These are phyloP conservation scores for Aphidius gifuensis DNA, from an alignment of 1,140 invertebrate species.

Conservation along the genomic window DNA sequence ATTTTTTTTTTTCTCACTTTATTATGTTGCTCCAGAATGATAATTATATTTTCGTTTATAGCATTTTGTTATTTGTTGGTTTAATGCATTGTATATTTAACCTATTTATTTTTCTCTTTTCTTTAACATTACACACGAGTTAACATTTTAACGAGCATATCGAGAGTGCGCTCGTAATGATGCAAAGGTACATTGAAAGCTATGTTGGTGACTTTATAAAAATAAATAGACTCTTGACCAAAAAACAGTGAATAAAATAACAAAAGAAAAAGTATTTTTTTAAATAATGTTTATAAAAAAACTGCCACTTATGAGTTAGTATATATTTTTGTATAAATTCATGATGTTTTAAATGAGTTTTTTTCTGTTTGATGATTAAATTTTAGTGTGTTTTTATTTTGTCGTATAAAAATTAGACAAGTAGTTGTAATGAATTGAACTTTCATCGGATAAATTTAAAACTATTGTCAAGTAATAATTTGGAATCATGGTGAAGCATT, in stretches of 20 bases:
- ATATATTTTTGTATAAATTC: too few species aligned
- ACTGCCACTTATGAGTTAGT: too few species aligned
- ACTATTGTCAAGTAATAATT: too few species aligned
- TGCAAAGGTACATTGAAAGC: neutral
- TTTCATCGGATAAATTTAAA: too few species aligned
- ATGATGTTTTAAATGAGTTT: too few species aligned
- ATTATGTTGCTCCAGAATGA: neutral
- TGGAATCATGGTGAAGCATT: too few species aligned
- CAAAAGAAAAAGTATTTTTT: neutral
- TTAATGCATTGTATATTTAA: neutral
- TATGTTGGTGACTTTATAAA: neutral
- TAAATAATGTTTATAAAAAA: neutral
- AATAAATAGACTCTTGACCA: neutral
- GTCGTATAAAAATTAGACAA: too few species aligned
- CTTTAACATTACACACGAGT: slow-evolving; percentile 5
- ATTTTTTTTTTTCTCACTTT: neutral
- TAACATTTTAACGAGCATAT: slow-evolving; percentile 7
- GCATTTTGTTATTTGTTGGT: too few species aligned
- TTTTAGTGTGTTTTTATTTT: too few species aligned
- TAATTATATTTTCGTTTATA: neutral
- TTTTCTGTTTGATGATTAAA: too few species aligned
- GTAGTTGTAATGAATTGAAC: too few species aligned
- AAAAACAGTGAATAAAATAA: neutral
- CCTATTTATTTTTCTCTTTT: neutral
- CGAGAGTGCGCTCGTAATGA: slow-evolving; percentile 7